phyloP scores from a whole-genome alignment of 2,888 invertebrate species.

The Erpobdella octoculata region DNA sequence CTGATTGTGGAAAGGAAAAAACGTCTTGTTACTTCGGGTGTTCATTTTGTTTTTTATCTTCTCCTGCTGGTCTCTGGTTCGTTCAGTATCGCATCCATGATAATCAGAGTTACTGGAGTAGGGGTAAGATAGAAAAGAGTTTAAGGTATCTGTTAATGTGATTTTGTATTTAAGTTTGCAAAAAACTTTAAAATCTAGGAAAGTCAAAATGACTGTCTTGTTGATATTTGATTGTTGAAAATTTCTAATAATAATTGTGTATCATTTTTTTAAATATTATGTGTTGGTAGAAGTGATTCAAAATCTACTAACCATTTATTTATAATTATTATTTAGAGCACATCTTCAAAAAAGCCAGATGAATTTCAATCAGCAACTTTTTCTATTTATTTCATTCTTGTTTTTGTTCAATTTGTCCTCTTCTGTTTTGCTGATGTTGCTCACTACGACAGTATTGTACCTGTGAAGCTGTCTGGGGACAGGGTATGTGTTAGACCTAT shows the following conservation, averaged over 20 bases:
- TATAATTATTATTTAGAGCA: too few relatives aligned
- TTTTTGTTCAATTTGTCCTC: constrained; percentile 32
- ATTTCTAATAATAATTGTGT: too few relatives aligned
- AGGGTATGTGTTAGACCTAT: too few relatives aligned
- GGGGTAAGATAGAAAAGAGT: not conserved
- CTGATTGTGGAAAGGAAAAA: constrained; percentile 44
- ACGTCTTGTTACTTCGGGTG: constrained; percentile 47
- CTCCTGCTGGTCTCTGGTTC: constrained; percentile 42
- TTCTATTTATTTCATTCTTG: not conserved
- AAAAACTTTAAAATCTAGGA: too few relatives aligned
- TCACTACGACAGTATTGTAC: constrained; percentile 22
- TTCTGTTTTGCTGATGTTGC: constrained; percentile 35
- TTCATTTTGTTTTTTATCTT: constrained; percentile 47
- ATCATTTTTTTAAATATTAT: too few relatives aligned
- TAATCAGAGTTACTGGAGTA: constrained; percentile 5
- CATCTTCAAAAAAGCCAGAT: too few relatives aligned
- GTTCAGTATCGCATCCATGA: constrained; percentile 44
- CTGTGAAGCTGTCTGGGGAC: not conserved
- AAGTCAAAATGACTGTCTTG: too few relatives aligned
- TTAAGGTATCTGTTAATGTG: not conserved
- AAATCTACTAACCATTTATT: too few relatives aligned
- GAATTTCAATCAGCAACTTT: too few relatives aligned
- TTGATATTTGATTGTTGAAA: too few relatives aligned
- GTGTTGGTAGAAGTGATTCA: too few relatives aligned
- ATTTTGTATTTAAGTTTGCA: too few relatives aligned